These are phyloP conservation scores for Halictus ligatus DNA, from an alignment of 2,888 invertebrate species.

Conservation along the genomic window DNA sequence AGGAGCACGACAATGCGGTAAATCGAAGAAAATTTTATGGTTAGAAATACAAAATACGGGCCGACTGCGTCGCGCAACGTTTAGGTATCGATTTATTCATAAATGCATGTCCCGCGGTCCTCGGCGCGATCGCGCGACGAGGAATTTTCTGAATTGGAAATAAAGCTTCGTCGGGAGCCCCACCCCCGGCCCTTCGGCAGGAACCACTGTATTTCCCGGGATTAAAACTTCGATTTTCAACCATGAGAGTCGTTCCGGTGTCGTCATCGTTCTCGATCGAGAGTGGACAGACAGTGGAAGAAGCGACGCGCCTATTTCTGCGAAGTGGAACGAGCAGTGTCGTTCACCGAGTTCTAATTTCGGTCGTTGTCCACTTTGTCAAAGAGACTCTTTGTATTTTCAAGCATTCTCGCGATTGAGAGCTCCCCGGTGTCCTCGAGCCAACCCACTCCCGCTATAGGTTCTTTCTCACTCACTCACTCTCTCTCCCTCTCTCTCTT, in stretches of 20 bases:
- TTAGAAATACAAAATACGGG: constrained; percentile 36
- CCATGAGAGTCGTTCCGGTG: background rate
- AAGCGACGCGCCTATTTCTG: background rate
- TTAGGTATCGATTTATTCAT: constrained; percentile 53
- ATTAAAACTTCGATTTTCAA: background rate
- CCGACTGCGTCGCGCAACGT: constrained; percentile 8
- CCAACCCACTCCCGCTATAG: background rate
- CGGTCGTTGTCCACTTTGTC: constrained; percentile 30
- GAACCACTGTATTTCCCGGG: constrained; percentile 7
- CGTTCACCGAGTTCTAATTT: constrained; percentile 57
- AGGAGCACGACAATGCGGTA: constrained; percentile 12
- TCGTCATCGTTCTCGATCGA: background rate
- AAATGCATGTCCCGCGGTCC: constrained; percentile 25
- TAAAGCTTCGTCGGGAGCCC: constrained; percentile 4
- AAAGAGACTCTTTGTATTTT: constrained; percentile 41
- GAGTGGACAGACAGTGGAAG: background rate
- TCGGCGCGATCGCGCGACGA: background rate
- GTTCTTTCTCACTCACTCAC: background rate
- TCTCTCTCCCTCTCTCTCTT: background rate
- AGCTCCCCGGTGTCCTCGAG: constrained; percentile 22
- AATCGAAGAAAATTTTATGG: constrained; percentile 35
- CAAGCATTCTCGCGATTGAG: constrained; percentile 40
- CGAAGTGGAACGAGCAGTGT: constrained; percentile 14
- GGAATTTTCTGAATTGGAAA: constrained; percentile 31
- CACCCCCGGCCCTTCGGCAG: no score